phyloP scores from a whole-genome alignment of 2,888 invertebrate genomes.

The Germaria angustata region DNA sequence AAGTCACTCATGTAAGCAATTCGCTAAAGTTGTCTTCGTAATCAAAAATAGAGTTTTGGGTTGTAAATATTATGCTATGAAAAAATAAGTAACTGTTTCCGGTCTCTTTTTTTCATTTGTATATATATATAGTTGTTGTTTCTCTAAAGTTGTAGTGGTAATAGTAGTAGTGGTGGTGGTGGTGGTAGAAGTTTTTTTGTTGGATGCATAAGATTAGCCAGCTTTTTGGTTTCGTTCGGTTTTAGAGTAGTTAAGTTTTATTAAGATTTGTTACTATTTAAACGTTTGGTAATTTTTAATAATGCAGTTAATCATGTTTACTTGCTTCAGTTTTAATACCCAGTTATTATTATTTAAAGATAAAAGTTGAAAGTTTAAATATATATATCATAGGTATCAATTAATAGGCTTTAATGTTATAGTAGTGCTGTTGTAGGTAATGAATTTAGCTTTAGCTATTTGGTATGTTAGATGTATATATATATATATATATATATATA shows the following conservation, averaged over 20 bases:
- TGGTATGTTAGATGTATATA: conserved; percentile 11
- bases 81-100: conserved; percentile 35
- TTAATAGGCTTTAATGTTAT: conserved; percentile 30
- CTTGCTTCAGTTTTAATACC: conserved; percentile 38
- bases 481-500: conserved; percentile 41
- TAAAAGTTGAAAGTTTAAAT: conserved; percentile 59
- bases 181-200: conserved; percentile 51
- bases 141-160: conserved; percentile 13
- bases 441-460: conserved; percentile 24
- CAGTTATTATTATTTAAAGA: conserved; percentile 54
- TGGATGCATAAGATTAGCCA: conserved; percentile 64
- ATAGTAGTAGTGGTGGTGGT: conserved; percentile 46
- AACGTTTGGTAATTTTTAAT: conserved; percentile 35
- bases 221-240: conserved; percentile 56
- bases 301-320: conserved; percentile 33
- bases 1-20: conserved; percentile 37
- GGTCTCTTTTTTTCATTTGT: conserved; percentile 33
- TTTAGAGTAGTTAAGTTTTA: conserved; percentile 40
- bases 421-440: conserved; percentile 43
- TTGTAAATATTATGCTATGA: background rate
- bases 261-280: conserved; percentile 46
- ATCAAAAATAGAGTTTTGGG: conserved; percentile 15
- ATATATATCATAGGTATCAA: conserved; percentile 9
- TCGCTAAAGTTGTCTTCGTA: conserved; percentile 14
- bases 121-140: conserved; percentile 35